Evolutionary conservation across 2,888 invertebrate genomes (phyloP).

Genomic region (Blastobasis lacticolella): DNA sequence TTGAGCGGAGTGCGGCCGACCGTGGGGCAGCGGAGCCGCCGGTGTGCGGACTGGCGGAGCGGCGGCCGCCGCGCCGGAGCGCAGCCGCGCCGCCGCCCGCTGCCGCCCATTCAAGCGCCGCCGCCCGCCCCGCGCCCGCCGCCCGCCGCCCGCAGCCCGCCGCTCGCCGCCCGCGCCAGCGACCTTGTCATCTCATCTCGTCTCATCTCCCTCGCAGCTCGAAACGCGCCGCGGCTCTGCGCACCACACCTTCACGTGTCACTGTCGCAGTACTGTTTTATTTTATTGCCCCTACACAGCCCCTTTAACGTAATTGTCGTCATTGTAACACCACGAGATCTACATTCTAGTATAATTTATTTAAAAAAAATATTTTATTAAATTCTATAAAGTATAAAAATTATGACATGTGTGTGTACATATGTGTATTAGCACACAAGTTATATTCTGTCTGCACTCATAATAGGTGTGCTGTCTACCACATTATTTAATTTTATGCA

Average conservation of each 20-base stretch:
- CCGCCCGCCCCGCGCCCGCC: constrained; percentile 11
- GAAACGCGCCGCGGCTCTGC: neutral
- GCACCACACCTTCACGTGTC: neutral
- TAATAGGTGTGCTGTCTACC: too few species aligned
- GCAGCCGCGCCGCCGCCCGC: constrained; percentile 32
- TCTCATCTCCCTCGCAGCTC: neutral
- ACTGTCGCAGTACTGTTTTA: neutral
- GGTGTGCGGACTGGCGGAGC: constrained; percentile 71
- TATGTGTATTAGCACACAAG: too few species aligned
- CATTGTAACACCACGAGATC: too few species aligned
- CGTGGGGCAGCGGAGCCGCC: constrained; percentile 74
- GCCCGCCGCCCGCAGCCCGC: constrained; percentile 5
- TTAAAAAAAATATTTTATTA: too few species aligned
- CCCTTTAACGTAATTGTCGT: too few species aligned
- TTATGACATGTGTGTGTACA: too few species aligned
- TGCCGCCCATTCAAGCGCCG: constrained; percentile 27
- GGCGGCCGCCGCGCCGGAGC: constrained; percentile 36
- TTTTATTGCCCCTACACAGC: too few species aligned
- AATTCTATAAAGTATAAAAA: too few species aligned
- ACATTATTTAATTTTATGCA: too few species aligned
- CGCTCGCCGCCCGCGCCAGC: constrained; percentile 9
- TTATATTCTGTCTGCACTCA: too few species aligned
- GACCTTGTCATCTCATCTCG: constrained; percentile 14
- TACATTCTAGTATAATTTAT: too few species aligned
- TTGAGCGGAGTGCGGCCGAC: constrained; percentile 71